These are phyloP conservation scores for Hydrotaea cyrtoneurina DNA, from an alignment of 2,888 invertebrate species.

Conservation along the genomic window DNA sequence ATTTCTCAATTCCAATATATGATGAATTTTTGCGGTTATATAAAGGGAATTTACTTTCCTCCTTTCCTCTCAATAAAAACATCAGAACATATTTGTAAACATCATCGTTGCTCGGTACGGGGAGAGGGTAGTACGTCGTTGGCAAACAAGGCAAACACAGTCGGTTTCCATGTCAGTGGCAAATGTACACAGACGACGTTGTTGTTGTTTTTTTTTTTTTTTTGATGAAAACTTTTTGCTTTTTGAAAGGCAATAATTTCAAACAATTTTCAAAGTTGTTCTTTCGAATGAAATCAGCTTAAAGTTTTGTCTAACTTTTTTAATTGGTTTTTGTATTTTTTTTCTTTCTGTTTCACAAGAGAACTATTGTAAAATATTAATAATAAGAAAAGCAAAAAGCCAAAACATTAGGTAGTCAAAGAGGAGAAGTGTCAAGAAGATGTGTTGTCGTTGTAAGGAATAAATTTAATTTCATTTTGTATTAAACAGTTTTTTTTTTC, in stretches of 20 bases:
- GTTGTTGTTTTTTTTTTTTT: slow-evolving; percentile 3
- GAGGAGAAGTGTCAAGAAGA: too few relatives aligned
- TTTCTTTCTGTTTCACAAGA: too few relatives aligned
- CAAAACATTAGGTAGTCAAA: too few relatives aligned
- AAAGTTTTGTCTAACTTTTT: slow-evolving; percentile 22
- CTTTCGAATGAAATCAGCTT: not conserved
- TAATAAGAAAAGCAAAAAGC: too few relatives aligned
- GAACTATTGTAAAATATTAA: too few relatives aligned
- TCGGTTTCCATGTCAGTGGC: not conserved
- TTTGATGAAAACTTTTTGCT: not conserved
- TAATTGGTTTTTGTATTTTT: not conserved
- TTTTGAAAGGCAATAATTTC: not conserved
- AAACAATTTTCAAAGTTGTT: not conserved
- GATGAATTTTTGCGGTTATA: slow-evolving; percentile 9
- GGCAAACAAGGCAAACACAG: too few relatives aligned
- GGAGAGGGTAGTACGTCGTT: not conserved
- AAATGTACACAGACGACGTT: not conserved
- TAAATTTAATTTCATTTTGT: too few relatives aligned
- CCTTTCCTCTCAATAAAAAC: not conserved
- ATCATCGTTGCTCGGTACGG: not conserved
- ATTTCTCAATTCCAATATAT: slow-evolving; percentile 29
- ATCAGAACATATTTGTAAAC: slow-evolving; percentile 6
- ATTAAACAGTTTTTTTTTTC: too few relatives aligned
- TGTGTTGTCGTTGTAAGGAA: too few relatives aligned
- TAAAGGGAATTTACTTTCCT: not conserved